Evolutionary conservation across 1,140 invertebrate genomes (phyloP).

Genomic region (Colletes latitarsis): DNA sequence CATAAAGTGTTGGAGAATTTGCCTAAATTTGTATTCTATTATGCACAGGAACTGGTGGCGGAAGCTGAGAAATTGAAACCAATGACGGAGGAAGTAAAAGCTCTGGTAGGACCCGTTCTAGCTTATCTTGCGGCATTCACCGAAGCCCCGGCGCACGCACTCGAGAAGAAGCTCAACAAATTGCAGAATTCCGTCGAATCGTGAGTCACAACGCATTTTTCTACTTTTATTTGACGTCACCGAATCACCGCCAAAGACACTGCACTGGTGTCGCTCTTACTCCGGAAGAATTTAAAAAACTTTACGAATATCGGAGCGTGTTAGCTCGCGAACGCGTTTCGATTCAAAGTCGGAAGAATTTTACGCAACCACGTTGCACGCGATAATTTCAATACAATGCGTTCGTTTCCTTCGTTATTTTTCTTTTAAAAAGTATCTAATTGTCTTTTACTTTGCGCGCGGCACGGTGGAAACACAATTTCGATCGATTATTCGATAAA

Average conservation of each 20-base stretch:
- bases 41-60: slow-evolving; percentile 82
- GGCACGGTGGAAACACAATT: too few species aligned
- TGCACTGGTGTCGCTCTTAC: neutral
- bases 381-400: too few species aligned
- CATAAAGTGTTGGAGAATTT: too few species aligned
- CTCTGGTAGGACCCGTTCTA: slow-evolving; percentile 82
- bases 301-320: too few species aligned
- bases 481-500: too few species aligned
- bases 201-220: slow-evolving; percentile 81
- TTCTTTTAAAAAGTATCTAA: too few species aligned
- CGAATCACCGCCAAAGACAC: slow-evolving; percentile 12
- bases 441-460: too few species aligned
- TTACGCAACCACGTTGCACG: too few species aligned
- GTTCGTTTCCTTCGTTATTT: too few species aligned
- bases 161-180: slow-evolving; percentile 83
- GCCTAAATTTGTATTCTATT: slow-evolving; percentile 25
- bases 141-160: slow-evolving; percentile 81
- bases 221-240: neutral
- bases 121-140: slow-evolving; percentile 83
- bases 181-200: slow-evolving; percentile 83
- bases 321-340: too few species aligned
- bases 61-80: slow-evolving; percentile 83
- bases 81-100: slow-evolving; percentile 78
- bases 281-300: too few species aligned
- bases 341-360: too few species aligned